Conservation (phyloP, 2,797 vertebrate species). For the Picus viridis region DNA sequence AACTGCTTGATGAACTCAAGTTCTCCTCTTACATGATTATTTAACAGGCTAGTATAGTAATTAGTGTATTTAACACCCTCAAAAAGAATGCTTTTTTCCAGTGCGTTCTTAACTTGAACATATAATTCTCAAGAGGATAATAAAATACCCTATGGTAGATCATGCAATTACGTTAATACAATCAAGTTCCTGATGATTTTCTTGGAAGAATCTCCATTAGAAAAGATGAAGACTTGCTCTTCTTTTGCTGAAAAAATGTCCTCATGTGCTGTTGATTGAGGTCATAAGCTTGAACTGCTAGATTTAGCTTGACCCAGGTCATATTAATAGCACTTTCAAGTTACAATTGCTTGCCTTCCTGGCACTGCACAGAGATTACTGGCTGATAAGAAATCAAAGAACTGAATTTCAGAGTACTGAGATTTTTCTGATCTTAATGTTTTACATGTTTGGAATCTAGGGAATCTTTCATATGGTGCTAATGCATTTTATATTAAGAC, state of each 20-base stretch:
- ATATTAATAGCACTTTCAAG: conserved; percentile 17
- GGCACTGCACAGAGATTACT: neutral
- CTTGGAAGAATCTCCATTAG: conserved; percentile 9
- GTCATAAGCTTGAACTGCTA: neutral
- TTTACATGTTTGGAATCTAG: conserved; percentile 38
- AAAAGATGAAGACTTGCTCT: neutral
- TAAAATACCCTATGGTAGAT: neutral
- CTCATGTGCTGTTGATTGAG: conserved; percentile 1
- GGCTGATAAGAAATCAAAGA: conserved; percentile 54
- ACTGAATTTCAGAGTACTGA: conserved; percentile 32
- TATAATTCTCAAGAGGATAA: conserved; percentile 20
- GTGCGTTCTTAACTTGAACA: conserved; percentile 1
- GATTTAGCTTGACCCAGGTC: conserved; percentile 7
- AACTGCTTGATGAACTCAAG: neutral
- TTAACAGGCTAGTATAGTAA: neutral
- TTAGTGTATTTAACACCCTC: neutral
- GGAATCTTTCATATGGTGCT: conserved; percentile 31
- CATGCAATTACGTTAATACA: neutral
- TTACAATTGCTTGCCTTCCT: conserved; percentile 38
- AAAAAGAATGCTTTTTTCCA: neutral
- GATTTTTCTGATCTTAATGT: conserved; percentile 44
- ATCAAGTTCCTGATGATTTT: conserved; percentile 11
- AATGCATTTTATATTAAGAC: conserved; percentile 43
- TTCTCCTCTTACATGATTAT: neutral
- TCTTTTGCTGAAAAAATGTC: conserved; percentile 19